These are phyloP conservation scores for Gallinago media DNA, from an alignment of 2,113 vertebrate genomes.

Conservation along the genomic window DNA sequence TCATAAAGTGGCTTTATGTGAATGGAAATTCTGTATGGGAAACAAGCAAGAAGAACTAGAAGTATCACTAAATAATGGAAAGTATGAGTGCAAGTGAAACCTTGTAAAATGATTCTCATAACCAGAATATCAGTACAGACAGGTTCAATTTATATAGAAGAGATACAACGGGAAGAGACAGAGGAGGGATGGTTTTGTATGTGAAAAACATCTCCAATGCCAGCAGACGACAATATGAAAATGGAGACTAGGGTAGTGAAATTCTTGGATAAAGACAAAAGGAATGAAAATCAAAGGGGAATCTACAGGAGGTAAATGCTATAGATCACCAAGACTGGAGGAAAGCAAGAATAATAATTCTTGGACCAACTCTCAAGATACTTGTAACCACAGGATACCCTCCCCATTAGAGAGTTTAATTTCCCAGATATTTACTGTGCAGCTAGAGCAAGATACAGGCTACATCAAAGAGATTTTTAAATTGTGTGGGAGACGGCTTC, in stretches of 20 bases:
- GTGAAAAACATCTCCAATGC: slow-evolving; percentile 55
- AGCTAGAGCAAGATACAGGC: slow-evolving; percentile 41
- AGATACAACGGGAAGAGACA: slow-evolving; percentile 17
- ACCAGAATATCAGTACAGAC: slow-evolving; percentile 68
- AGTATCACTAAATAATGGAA: slow-evolving; percentile 65
- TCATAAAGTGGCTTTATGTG: slow-evolving; percentile 14
- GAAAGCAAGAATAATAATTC: slow-evolving; percentile 68
- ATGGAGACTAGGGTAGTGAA: slow-evolving; percentile 57
- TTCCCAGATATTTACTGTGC: slow-evolving; percentile 60
- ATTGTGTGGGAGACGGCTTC: slow-evolving; percentile 65
- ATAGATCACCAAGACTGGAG: slow-evolving; percentile 63
- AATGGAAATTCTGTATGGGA: slow-evolving; percentile 62
- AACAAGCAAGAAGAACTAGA: slow-evolving; percentile 66
- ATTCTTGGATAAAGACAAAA: slow-evolving; percentile 72
- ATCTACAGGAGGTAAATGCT: slow-evolving; percentile 57
- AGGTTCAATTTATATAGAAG: slow-evolving; percentile 66
- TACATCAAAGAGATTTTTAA: slow-evolving; percentile 64
- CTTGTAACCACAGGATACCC: slow-evolving; percentile 67
- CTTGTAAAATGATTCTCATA: slow-evolving; percentile 64
- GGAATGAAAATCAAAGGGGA: slow-evolving; percentile 69
- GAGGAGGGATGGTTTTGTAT: slow-evolving; percentile 33
- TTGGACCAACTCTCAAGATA: slow-evolving; percentile 63
- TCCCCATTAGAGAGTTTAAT: slow-evolving; percentile 56
- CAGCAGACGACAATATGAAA: slow-evolving; percentile 68
- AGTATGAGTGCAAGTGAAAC: slow-evolving; percentile 46